Conservation (phyloP, 1,140 invertebrate species). For the Olivierus martensii region DNA sequence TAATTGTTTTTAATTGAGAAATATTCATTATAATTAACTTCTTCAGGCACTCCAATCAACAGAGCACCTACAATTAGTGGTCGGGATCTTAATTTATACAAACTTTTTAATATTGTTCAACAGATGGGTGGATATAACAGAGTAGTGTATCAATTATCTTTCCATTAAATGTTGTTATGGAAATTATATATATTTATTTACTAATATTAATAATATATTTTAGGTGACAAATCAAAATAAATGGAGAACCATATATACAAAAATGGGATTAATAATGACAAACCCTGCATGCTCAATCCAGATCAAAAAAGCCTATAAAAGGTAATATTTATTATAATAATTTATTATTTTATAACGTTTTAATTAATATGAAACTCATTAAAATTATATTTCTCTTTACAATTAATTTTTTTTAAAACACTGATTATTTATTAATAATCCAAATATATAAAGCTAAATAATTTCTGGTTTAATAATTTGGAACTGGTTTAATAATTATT, state of each 20-base stretch:
- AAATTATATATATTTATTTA: no score
- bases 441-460: no score
- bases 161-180: no score
- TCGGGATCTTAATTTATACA: slow-evolving; percentile 83
- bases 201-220: not conserved
- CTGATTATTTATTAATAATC: no score
- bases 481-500: no score
- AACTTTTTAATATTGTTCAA: slow-evolving; percentile 71
- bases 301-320: slow-evolving; percentile 84
- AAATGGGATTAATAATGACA: slow-evolving; percentile 30
- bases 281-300: slow-evolving; percentile 36
- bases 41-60: slow-evolving; percentile 65
- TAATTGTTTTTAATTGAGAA: not conserved
- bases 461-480: no score
- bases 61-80: slow-evolving; percentile 77
- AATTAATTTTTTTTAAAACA: no score
- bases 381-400: no score
- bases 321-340: no score
- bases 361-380: no score
- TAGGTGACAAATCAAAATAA: slow-evolving; percentile 66
- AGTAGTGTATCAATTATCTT: slow-evolving; percentile 37
- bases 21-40: not conserved
- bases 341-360: no score
- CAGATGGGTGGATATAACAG: slow-evolving; percentile 89
- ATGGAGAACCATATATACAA: slow-evolving; percentile 62